A percentile compares a stretch with the other conserved stretches of the same genome.
Conservation (phyloP, 2,797 vertebrate genomes). For the Sebastes nivosus region DNA sequence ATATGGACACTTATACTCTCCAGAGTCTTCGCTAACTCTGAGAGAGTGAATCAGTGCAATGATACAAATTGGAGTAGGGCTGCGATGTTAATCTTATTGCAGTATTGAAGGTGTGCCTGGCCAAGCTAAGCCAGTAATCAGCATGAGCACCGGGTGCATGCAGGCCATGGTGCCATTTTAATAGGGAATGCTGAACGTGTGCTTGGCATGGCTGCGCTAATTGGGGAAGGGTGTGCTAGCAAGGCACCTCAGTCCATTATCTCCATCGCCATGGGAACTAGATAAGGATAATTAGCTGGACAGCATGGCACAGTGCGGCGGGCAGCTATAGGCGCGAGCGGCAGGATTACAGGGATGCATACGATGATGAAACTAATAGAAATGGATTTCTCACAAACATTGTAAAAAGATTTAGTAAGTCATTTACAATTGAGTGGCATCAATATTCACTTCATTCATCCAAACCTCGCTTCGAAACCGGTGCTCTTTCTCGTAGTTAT, state of each 20-base stretch:
- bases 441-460: constrained; percentile 35
- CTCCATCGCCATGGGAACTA: constrained; percentile 65
- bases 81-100: constrained; percentile 45
- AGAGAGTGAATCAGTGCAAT: constrained; percentile 16
- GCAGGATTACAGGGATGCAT: constrained; percentile 41
- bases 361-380: constrained; percentile 54
- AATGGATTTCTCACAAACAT: constrained; percentile 39
- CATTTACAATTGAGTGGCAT: constrained; percentile 30
- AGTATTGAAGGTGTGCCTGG: constrained; percentile 40
- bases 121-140: constrained; percentile 55
- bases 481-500: not conserved
- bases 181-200: constrained; percentile 44
- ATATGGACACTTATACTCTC: not conserved
- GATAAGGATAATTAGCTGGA: constrained; percentile 78
- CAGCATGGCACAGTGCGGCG: constrained; percentile 42
- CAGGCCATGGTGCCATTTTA: constrained; percentile 45
- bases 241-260: constrained; percentile 73
- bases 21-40: not conserved
- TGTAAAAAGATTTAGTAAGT: constrained; percentile 34
- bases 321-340: constrained; percentile 35
- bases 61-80: constrained; percentile 26
- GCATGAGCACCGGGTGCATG: constrained; percentile 28
- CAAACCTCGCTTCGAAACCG: not conserved
- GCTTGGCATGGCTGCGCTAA: constrained; percentile 62
- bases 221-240: constrained; percentile 61